Conservation (phyloP, 2,113 vertebrate genomes). For the Eudyptes chrysolophus region DNA sequence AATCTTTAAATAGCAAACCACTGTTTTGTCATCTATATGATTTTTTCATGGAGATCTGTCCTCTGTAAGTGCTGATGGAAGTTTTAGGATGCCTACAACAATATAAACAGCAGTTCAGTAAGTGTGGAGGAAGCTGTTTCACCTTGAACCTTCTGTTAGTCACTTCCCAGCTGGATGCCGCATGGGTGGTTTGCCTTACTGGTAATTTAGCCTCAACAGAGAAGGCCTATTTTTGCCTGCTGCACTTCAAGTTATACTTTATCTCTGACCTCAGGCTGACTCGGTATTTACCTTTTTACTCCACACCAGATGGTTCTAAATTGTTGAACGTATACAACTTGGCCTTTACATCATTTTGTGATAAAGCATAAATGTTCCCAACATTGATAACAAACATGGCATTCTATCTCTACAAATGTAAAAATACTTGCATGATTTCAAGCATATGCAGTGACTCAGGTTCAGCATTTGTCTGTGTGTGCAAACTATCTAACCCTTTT, state of each 20-base stretch:
- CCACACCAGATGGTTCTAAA: neutral
- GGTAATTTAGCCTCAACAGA: neutral
- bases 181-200: neutral
- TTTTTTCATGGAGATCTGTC: neutral
- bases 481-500: neutral
- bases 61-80: neutral
- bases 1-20: neutral
- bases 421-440: neutral
- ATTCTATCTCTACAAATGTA: neutral
- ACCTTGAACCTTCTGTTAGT: conserved; percentile 27
- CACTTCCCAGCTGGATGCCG: neutral
- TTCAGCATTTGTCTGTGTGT: neutral
- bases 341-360: neutral
- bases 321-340: neutral
- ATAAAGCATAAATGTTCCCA: neutral
- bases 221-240: neutral
- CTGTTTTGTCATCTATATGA: neutral
- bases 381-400: neutral
- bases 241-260: neutral
- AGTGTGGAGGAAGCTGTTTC: neutral
- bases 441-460: neutral
- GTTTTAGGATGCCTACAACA: neutral
- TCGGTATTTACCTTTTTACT: neutral
- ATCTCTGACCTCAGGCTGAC: neutral
- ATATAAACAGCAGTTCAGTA: neutral